phyloP scores from a whole-genome alignment of 1,140 invertebrate genomes.

The Physella acuta region DNA sequence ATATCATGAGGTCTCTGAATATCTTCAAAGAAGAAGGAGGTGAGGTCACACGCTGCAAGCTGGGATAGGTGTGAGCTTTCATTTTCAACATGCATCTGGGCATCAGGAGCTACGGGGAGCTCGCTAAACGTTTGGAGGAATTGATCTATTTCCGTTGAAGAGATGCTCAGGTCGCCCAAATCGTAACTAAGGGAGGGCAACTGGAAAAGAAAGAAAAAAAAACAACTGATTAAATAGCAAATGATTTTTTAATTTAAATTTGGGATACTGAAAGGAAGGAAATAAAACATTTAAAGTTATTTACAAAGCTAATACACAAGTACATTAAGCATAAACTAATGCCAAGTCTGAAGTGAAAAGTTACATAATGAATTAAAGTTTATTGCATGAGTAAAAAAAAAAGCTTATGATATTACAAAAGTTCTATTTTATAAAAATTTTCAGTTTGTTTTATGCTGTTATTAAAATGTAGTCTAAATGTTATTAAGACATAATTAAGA shows the following conservation, averaged over 20 bases:
- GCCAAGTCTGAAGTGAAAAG: neutral
- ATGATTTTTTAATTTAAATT: no score
- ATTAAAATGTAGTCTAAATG: no score
- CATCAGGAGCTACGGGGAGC: neutral
- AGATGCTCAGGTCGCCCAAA: constrained; percentile 18
- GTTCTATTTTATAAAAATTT: no score
- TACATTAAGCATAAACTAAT: neutral
- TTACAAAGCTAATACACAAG: neutral
- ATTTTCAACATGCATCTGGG: neutral
- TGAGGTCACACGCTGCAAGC: constrained; percentile 12
- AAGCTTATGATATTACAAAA: neutral
- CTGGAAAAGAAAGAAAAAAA: constrained; percentile 13
- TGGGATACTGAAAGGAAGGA: neutral
- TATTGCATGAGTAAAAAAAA: neutral
- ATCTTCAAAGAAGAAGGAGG: constrained; percentile 20
- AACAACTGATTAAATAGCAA: neutral
- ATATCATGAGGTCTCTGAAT: constrained; percentile 2
- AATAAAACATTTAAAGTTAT: neutral
- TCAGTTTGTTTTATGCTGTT: no score
- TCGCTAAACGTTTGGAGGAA: constrained; percentile 16
- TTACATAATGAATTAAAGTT: neutral
- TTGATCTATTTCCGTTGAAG: constrained; percentile 22
- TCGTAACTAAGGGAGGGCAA: constrained; percentile 21
- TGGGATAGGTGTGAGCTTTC: neutral
- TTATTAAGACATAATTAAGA: no score